Base-by-base conservation (phyloP, 2,113 vertebrate genomes). In the Salvelinus alpinus region DNA sequence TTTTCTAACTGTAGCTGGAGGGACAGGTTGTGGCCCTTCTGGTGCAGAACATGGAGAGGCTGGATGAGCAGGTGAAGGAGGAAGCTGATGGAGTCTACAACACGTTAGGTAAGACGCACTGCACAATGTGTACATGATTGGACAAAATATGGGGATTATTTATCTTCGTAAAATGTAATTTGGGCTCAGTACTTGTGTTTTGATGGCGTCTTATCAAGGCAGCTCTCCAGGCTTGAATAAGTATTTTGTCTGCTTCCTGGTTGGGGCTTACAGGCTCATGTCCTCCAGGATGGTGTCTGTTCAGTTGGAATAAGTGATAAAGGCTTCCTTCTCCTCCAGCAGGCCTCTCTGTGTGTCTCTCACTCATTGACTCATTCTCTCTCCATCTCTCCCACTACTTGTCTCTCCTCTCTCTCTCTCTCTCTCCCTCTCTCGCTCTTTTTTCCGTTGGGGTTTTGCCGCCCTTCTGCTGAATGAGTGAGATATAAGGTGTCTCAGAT, bases 51-150 rank as follows among this genome's bases (percentile, higher is more conserved):
- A 95, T 99, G 84, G 98, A 99, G 87, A 96, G 98, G 16, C 88
- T 99, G 82, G 96, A 99, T 70, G 98, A 99, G 73, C 93, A 94
- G 1, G 95, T 97, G 82, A 98, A 99, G 18, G 98, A 99, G 76
- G 98, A 99, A 86, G 94, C 96, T 0, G 97, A 98, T 3, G 98
- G 98, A 0, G 96, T 99, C 85, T 96, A 97, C 80, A 99, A 99
- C 91, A 98, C 97, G 0, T 88, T 99, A 24, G 97, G 98, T 99
- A 88, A 94, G 94, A 12, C 82, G 2, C 79, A 59, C 64, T 29
- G 29, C 24, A 18, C 27, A 66, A 54, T 44, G 9, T 44, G 38
- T 44, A 44, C 38, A 44, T 18, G 51, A 54, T 18, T 16, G 14
- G 51, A 54, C 16, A 18, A 54, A 18, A 54, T 51, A 51, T 51